phyloP scores from a whole-genome alignment of 2,888 invertebrate species.

The Tetrapedia diversipes region DNA sequence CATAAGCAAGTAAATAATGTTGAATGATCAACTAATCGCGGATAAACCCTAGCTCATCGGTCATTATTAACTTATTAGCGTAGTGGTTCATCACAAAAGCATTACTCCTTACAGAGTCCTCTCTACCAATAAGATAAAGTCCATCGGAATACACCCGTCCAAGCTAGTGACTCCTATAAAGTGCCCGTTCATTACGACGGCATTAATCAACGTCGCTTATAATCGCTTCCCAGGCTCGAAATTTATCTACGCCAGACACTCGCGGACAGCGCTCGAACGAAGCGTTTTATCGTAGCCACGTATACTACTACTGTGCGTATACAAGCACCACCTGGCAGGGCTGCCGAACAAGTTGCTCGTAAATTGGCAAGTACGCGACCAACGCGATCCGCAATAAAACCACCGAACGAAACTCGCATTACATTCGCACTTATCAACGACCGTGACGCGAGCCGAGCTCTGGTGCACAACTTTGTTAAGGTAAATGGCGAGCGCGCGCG shows the following conservation, averaged over 20 bases:
- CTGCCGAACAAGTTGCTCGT: conserved; percentile 33
- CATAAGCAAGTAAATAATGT: neutral
- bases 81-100: neutral
- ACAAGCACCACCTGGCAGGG: conserved; percentile 4
- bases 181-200: conserved; percentile 12
- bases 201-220: conserved; percentile 39
- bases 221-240: conserved; percentile 21
- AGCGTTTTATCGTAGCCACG: conserved; percentile 11
- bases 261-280: neutral
- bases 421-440: conserved; percentile 30
- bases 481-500: neutral
- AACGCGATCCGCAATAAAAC: conserved; percentile 34
- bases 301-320: conserved; percentile 12
- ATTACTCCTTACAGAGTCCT: too few species aligned
- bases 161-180: neutral
- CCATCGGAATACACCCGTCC: neutral
- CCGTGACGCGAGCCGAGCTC: neutral
- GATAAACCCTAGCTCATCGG: neutral
- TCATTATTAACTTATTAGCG: neutral
- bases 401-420: conserved; percentile 26
- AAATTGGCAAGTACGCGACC: conserved; percentile 20
- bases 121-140: neutral
- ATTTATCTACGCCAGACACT: conserved; percentile 2
- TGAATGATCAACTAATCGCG: neutral
- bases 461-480: conserved; percentile 39